phyloP scores from a whole-genome alignment of 2,797 vertebrate genomes.

The Onychomys arenicola region DNA sequence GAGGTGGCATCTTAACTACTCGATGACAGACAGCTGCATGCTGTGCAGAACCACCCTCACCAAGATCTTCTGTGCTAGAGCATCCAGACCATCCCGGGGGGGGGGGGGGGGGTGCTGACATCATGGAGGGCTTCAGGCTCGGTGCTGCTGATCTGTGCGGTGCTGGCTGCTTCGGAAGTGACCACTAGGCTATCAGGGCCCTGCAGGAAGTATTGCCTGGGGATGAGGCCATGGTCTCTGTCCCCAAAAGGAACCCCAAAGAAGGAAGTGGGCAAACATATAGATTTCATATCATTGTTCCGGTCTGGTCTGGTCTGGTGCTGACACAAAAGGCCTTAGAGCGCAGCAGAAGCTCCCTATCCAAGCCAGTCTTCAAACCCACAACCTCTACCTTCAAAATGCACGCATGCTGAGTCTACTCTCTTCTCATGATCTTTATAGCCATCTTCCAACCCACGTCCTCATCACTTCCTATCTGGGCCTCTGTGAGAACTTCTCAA shows the following conservation, averaged over 20 bases:
- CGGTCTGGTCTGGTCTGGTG: not conserved
- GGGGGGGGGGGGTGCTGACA: not conserved
- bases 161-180: not conserved
- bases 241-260: not conserved
- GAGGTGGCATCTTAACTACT: constrained; percentile 36
- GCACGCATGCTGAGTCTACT: not conserved
- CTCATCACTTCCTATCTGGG: not conserved
- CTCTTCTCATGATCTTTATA: not conserved
- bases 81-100: not conserved
- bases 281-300: not conserved
- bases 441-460: not conserved
- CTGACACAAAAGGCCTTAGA: not conserved
- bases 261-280: not conserved
- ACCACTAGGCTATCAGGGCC: not conserved
- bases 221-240: not conserved
- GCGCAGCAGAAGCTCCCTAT: not conserved
- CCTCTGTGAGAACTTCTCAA: not conserved
- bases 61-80: not conserved
- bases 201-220: not conserved
- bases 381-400: not conserved
- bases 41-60: not conserved
- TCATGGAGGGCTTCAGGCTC: not conserved
- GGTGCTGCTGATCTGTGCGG: not conserved
- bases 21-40: constrained; percentile 15
- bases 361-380: not conserved